Percentiles rank a stretch among this genome's conserved stretches.
Conservation (phyloP, 1,140 invertebrate species). For the Doryteuthis pealeii region DNA sequence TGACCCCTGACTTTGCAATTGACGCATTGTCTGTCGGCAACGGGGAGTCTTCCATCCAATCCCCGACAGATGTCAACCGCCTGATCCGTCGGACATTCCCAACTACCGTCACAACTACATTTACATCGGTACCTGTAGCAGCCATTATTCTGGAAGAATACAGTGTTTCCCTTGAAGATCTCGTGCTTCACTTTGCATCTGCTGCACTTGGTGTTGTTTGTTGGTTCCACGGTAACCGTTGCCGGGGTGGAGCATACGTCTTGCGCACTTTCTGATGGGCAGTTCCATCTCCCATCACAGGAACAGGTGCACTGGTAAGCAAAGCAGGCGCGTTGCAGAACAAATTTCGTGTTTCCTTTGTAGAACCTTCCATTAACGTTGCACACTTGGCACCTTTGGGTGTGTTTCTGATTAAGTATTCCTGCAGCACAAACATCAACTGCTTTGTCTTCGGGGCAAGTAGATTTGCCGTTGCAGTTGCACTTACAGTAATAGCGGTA, state of each 20-base stretch:
- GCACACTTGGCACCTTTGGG: conserved; percentile 11
- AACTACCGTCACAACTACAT: conserved; percentile 36
- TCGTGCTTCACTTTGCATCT: conserved; percentile 12
- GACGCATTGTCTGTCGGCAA: conserved; percentile 29
- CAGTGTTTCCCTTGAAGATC: conserved; percentile 17
- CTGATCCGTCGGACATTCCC: conserved; percentile 28
- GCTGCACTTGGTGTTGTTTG: conserved; percentile 7
- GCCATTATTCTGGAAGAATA: conserved; percentile 19
- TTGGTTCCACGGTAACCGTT: conserved; percentile 10
- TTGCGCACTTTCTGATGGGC: conserved; percentile 34
- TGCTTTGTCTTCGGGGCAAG: conserved; percentile 3
- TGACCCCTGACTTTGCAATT: conserved; percentile 30
- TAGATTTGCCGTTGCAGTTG: background rate
- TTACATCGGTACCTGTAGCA: conserved; percentile 33
- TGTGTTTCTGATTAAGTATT: background rate
- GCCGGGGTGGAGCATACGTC: conserved; percentile 31
- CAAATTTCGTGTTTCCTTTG: conserved; percentile 15
- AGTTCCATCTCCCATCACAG: conserved; percentile 43
- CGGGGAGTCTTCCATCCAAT: conserved; percentile 1
- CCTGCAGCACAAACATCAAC: conserved; percentile 14
- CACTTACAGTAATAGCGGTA: background rate
- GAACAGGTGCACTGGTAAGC: conserved; percentile 38
- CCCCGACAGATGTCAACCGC: conserved; percentile 30
- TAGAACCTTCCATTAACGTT: conserved; percentile 7
- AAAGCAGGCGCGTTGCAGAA: conserved; percentile 30